These are phyloP conservation scores for Lonchura striata DNA, from an alignment of 2,113 vertebrate species.

Conservation along the genomic window DNA sequence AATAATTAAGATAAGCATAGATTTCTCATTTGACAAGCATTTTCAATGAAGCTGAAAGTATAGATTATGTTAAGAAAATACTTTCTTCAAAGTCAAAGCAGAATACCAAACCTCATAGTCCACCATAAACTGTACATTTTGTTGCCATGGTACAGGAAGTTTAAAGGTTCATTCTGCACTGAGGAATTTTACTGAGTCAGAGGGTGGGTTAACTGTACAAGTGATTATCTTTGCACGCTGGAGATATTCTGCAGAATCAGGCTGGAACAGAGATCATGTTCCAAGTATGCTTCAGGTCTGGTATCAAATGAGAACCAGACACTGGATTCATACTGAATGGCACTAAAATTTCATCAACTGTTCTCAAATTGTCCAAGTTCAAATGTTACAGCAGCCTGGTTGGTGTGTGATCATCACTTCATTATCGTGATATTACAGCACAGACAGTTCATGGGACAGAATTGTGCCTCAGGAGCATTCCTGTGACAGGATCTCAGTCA, in stretches of 20 bases:
- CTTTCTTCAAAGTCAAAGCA: neutral
- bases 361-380: neutral
- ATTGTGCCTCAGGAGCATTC: neutral
- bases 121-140: neutral
- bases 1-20: neutral
- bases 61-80: neutral
- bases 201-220: neutral
- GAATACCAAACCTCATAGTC: neutral
- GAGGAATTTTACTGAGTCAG: neutral
- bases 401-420: neutral
- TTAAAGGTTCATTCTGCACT: neutral
- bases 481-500: neutral
- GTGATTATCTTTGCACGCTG: neutral
- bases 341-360: neutral
- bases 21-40: neutral
- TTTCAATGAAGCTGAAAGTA: neutral
- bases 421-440: accelerated
- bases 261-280: neutral
- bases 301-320: neutral
- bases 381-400: neutral
- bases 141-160: neutral
- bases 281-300: neutral
- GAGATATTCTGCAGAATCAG: neutral
- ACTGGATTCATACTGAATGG: neutral
- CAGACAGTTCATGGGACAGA: neutral